These are phyloP conservation scores for Peromyscus attwateri DNA, from an alignment of 2,797 vertebrate genomes.

Conservation along the genomic window DNA sequence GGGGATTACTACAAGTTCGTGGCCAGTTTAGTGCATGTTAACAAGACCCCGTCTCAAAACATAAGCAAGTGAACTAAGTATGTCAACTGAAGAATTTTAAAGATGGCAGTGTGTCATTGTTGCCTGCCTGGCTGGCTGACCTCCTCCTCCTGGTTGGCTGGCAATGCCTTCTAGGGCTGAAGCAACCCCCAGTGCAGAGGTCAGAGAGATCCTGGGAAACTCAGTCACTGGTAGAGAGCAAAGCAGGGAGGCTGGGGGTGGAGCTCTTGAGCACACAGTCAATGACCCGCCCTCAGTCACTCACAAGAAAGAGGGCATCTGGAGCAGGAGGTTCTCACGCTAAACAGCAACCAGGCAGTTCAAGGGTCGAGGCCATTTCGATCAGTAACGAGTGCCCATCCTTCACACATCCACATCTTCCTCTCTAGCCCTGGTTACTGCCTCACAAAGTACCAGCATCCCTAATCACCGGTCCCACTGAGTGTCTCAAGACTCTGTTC, in stretches of 20 bases:
- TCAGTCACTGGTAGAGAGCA: neutral
- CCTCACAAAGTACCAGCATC: neutral
- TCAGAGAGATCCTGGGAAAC: constrained; percentile 75
- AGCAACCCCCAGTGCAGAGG: neutral
- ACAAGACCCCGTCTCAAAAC: neutral
- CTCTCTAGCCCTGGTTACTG: too few relatives aligned
- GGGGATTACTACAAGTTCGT: too few relatives aligned
- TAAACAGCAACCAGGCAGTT: neutral
- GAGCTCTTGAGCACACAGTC: neutral
- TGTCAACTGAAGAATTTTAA: neutral
- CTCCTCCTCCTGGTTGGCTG: neutral
- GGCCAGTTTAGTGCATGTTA: too few relatives aligned
- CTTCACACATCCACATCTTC: neutral
- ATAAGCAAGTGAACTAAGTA: neutral
- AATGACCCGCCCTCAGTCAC: neutral
- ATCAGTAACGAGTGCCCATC: neutral
- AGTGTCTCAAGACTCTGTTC: neutral
- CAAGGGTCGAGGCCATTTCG: neutral
- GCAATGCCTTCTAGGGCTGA: neutral
- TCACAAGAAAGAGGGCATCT: neutral
- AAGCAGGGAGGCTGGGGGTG: neutral
- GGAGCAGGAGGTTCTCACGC: constrained; percentile 24
- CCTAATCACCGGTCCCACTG: rapidly evolving
- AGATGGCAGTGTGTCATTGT: neutral
- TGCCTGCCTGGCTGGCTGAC: neutral